Conservation (phyloP, 2,797 vertebrate genomes). For the Graptemys geographica region DNA sequence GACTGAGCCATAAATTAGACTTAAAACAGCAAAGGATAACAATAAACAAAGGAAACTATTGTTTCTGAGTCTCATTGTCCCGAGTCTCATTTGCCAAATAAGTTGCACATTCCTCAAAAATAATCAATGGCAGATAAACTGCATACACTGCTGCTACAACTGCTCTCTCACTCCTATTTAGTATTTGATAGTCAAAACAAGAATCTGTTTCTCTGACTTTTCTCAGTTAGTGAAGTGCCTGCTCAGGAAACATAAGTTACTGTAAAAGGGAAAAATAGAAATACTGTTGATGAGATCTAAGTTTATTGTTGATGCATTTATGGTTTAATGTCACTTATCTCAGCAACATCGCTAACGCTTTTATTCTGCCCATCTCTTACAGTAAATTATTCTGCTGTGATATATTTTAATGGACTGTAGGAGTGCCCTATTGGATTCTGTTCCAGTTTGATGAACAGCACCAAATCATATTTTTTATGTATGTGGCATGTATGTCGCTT, state of each 20-base stretch:
- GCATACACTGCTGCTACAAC: neutral
- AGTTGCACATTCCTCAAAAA: neutral
- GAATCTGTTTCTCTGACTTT: slow-evolving; percentile 2
- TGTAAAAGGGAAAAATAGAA: slow-evolving; percentile 42
- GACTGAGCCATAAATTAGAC: neutral
- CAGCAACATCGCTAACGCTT: slow-evolving; percentile 6
- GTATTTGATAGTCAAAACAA: neutral
- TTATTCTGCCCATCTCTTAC: slow-evolving; percentile 21
- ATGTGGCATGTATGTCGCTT: neutral
- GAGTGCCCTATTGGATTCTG: neutral
- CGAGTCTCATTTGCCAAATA: slow-evolving; percentile 3
- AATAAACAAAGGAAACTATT: neutral
- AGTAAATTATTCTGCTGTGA: neutral
- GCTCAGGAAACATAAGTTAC: neutral
- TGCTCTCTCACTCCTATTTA: neutral
- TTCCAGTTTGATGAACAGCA: neutral
- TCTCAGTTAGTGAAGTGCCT: neutral
- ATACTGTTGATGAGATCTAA: slow-evolving; percentile 24
- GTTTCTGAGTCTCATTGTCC: neutral
- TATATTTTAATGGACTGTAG: slow-evolving; percentile 42
- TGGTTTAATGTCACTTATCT: slow-evolving; percentile 9
- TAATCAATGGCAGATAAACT: neutral
- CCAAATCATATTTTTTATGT: neutral
- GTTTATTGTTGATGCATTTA: slow-evolving; percentile 17
- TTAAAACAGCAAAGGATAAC: neutral